These are phyloP conservation scores for Hippopotamus amphibius DNA, from an alignment of 2,113 vertebrate genomes.

Conservation along the genomic window DNA sequence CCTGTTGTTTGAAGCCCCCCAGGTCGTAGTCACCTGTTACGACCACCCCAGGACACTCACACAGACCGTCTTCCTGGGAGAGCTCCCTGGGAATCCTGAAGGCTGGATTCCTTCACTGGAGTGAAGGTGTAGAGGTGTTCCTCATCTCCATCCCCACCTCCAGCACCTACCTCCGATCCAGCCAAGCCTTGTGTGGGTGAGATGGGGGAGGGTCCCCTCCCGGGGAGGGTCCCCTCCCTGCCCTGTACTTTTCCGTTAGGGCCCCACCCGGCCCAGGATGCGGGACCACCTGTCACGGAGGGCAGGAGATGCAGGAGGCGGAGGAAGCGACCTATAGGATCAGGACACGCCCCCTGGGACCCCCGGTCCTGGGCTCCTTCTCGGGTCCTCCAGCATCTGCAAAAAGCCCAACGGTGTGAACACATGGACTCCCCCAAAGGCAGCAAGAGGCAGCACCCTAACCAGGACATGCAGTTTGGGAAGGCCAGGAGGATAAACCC, in stretches of 20 bases:
- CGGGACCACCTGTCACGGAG: not conserved
- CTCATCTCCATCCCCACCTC: too few relatives aligned
- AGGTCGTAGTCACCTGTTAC: rapidly evolving
- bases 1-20: not conserved
- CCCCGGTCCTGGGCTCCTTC: not conserved
- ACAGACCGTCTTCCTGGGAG: not conserved
- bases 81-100: not conserved
- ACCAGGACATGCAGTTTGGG: not conserved
- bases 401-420: too few relatives aligned
- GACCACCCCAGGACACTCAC: not conserved
- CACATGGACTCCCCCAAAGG: not conserved
- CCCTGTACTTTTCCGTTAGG: not conserved
- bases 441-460: too few relatives aligned
- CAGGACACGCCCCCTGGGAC: rapidly evolving
- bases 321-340: rapidly evolving
- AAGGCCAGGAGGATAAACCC: too few relatives aligned
- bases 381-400: not conserved
- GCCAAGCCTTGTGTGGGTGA: not conserved
- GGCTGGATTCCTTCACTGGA: not conserved
- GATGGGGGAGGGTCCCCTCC: too few relatives aligned
- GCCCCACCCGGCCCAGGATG: not conserved
- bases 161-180: too few relatives aligned
- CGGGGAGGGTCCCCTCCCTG: too few relatives aligned
- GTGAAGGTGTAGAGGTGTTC: rapidly evolving
- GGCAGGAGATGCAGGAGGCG: too few relatives aligned